Evolutionary conservation across 2,113 vertebrate species (phyloP), one percentile per base, ranked within the genome.

Genomic region (Dasyornis broadbenti): DNA sequence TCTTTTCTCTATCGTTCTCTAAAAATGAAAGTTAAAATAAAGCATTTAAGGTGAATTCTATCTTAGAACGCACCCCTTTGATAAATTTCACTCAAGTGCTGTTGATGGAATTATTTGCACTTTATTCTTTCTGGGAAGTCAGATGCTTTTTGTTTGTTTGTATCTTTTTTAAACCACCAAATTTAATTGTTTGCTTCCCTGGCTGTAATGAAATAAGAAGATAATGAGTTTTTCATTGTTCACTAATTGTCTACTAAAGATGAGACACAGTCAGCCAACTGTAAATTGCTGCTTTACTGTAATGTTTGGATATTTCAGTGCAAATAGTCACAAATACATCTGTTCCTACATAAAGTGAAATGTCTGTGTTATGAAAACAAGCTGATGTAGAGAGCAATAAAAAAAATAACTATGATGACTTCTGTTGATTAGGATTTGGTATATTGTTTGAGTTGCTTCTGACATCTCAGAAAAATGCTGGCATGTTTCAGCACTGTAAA

Each of bases 271-370:
- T 71, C 95, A 97, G 92, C 81, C 96, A 96, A 97, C 93, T 97
- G 97, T 97, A 97, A 98, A 98, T 96, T 95, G 96, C 94, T 96
- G 89, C 75, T 97, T 97, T 96, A 96, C 90, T 96, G 75, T 94
- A 97, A 84, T 95, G 95, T 97, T 96, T 97, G 96, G 77, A 83
- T 96, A 96, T 97, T 97, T 96, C 87, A 91, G 90, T 94, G 87
- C 90, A 98, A 98, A 98, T 96, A 97, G 96, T 96, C 96, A 96
- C 96, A 97, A 97, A 97, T 97, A 95, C 96, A 98, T 98, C 98
- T 98, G 97, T 96, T 98, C 93, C 92, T 82, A 89, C 77, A 91
- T 95, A 97, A 97, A 98, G 84, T 86, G 94, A 97, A 98, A 95
- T 94, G 91, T 59, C 92, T 97, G 59, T 94, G 60, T 94, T 98